Evolutionary conservation across 2,113 vertebrate genomes (phyloP), one percentile per base, ranked within the genome.

Genomic region (Cyanoderma ruficeps): DNA sequence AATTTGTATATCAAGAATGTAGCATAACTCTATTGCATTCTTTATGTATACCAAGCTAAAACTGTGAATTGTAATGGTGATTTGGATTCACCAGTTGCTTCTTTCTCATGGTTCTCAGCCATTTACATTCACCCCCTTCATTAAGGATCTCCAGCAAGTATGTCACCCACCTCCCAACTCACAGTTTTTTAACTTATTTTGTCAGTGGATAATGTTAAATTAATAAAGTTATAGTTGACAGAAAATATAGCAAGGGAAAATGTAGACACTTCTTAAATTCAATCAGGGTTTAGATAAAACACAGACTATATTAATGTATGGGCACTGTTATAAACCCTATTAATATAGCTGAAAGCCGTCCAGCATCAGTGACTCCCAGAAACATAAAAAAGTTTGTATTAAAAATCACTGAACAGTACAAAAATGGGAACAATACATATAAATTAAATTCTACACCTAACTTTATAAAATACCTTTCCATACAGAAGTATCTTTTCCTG

Each of bases 321-420:
- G 97, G 96, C 75, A 85, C 97, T 95, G 96, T 96, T 98, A 97
- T 98, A 98, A 98, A 98, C 97, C 98, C 98, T 97, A 97, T 98
- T 98, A 98, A 98, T 98, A 98, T 96, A 98, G 98, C 96, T 97
- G 98, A 98, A 98, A 98, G 96, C 96, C 89, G 96, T 97, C 97
- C 98, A 96, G 98, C 98, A 98, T 95, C 96, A 98, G 53, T 98
- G 96, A 97, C 84, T 97, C 97, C 90, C 87, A 97, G 98, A 98
- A 98, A 98, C 97, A 98, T 98, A 98, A 98, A 98, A 98, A 98
- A 98, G 98, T 98, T 98, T 98, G 97, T 97, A 98, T 98, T 98
- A 98, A 98, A 98, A 98, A 98, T 96, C 98, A 98, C 97, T 98
- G 98, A 98, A 97, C 97, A 97, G 98, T 98, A 98, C 97, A 98